Base-by-base conservation (phyloP, 2,888 invertebrate genomes). In the Dorcus parallelipipedus region DNA sequence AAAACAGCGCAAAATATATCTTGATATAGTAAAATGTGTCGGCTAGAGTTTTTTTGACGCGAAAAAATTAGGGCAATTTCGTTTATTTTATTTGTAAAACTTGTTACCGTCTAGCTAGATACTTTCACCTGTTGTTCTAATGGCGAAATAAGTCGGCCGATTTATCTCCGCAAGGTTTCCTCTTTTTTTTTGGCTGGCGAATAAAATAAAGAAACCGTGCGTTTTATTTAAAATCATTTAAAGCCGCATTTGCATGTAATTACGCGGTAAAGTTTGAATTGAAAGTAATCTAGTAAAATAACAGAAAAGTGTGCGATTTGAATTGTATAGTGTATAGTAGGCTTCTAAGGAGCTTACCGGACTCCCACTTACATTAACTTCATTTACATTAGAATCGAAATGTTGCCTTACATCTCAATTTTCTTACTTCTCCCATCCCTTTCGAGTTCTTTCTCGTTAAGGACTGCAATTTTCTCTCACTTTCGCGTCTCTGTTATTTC, bases 381-480 rank as follows among this genome's bases (percentile, higher is more conserved):
- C 65, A 69, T 69, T 69, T 69, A 64, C 69, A 67, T 69, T 65
- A 64, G 66, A 67, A 65, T 68, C 63, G 64, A 56, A 67, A 69
- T 67, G 64, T 67, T 69, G 65, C 64, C 64, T 61, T 67, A 61
- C 66, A 63, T 64, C 61, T 60, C 65, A 64, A 62, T 64, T 67
- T 65, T 61, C 59, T 59, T 58, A 40, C 56, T 64, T 59, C 56
- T 53, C 38, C 56, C 57, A 59, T 47, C 52, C 59, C 59, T 56
- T 54, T 33, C 26, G 45, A 51, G 58, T 39, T 53, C 60, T 59
- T 57, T 64, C 61, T 62, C 62, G 56, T 59, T 67, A 61, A 64
- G 49, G 60, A 55, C 58, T 54, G 52, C 60, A 59, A 60, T 59
- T 64, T 56, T 63, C 61, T 52, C 59, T 63, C 60, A 64, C 64